phyloP scores from a whole-genome alignment of 35 echinoderm and acorn worm genomes.

The Anneissia japonica region DNA sequence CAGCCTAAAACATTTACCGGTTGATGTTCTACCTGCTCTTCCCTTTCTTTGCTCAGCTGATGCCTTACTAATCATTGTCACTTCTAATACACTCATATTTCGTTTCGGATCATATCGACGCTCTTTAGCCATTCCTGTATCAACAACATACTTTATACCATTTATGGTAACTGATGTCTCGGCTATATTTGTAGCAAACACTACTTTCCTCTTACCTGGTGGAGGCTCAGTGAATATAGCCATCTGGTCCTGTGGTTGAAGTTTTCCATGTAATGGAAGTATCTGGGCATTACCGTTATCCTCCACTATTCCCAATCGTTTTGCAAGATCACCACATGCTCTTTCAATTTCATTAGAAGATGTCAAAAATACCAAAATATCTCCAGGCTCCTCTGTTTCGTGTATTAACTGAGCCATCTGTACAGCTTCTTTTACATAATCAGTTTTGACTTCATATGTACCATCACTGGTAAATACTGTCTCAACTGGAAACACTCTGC shows the following conservation, averaged over 20 bases:
- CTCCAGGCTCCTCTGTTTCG: not conserved
- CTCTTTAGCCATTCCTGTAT: slow-evolving; percentile 43
- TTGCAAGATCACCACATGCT: slow-evolving; percentile 25
- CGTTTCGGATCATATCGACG: slow-evolving; percentile 32
- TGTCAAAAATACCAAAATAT: slow-evolving; percentile 43
- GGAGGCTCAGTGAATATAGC: slow-evolving; percentile 19
- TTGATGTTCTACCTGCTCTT: slow-evolving; percentile 22
- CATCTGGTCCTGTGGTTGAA: slow-evolving; percentile 37
- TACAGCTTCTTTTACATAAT: slow-evolving; percentile 22
- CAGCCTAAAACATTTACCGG: slow-evolving; percentile 21
- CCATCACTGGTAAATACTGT: not conserved
- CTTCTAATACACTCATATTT: slow-evolving; percentile 40
- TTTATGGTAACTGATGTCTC: slow-evolving; percentile 43
- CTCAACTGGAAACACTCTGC: slow-evolving; percentile 29
- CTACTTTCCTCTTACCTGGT: slow-evolving; percentile 16
- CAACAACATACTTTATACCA: slow-evolving; percentile 36
- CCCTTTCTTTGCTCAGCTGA: slow-evolving; percentile 39
- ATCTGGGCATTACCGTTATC: slow-evolving; percentile 11
- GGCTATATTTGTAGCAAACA: slow-evolving; percentile 49
- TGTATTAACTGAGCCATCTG: not conserved
- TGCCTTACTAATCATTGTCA: slow-evolving; percentile 20
- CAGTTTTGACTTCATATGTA: not conserved
- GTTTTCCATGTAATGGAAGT: slow-evolving; percentile 39
- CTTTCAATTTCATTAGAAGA: slow-evolving; percentile 35
- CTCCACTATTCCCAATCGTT: not conserved